Evolutionary conservation across 2,797 vertebrate species (phyloP), one percentile per base, ranked within the genome.

Genomic region (Eospalax fontanierii): DNA sequence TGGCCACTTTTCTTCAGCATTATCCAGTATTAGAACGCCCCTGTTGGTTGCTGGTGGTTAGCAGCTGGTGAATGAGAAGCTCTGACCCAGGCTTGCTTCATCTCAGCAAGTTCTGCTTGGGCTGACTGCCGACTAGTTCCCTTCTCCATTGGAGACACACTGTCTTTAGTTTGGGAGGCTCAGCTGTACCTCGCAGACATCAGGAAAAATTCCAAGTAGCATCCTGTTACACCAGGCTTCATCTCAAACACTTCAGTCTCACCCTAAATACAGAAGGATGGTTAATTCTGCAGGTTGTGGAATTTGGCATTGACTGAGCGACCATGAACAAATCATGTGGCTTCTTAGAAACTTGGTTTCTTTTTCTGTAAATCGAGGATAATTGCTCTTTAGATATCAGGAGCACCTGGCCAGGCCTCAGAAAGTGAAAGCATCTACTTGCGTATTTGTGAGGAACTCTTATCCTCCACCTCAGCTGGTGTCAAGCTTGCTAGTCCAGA

Each of bases 181-280:
- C 6, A 38, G 80, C 33, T 75, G 19, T 79, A 89, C 16, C 40
- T 82, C 4, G 2, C 30, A 59, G 88, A 66, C 14, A n/a, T 26
- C 16, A 86, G 92, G 43, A 89, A 83, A 87, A 16, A n/a, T 93
- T 95, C 43, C 65, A 94, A 54, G 78, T 73, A 50, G 66, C 79
- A 50, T 71, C 35, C 30, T 54, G 30, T 85, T 95, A 76, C 30
- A n/a, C 19, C 35, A 75, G 70, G 19, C 43, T 68, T 82, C 43
- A 40, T 65, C 73, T 73, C 59, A 82, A 66, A 54, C 76, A 74
- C 19, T 57, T 74, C 26, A 50, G 35, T 94, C 88, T 57, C 38
- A 40, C 79, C 57, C 74, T 50, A 79, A 68, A 35, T 43, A 21
- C 30, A 43, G 75, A 40, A 66, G 21, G 33, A 46, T 5, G 54